Evolutionary conservation across 1,140 invertebrate species (phyloP), one percentile per base, ranked within the genome.

Genomic region (Bombus superbus): DNA sequence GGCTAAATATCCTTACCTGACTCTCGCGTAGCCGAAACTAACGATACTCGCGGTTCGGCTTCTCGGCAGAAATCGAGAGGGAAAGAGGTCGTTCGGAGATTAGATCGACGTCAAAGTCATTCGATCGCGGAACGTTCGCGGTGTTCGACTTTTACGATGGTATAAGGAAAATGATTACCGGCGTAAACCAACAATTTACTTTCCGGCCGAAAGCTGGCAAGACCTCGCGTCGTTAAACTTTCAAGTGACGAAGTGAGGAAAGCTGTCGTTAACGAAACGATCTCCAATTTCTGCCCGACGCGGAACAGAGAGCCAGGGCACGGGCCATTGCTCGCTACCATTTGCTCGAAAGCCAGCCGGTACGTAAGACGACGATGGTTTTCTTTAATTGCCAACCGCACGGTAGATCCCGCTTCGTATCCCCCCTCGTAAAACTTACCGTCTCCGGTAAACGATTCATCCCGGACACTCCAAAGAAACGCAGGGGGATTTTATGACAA

Each of bases 311-410:
- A 25, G 69, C 74, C 83, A 53, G 44, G 57, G 53, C 75, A 89
- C 66, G 86, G 90, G 59, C 89, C 87, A 90, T 91, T 91, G 86
- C 87, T 62, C 81, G 80, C 81, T 71, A 59, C 84, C 75, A 82
- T 89, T 90, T 82, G 38, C 64, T 66, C 38, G 69, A 81, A 81
- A 91, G 77, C 76, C 88, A 90, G 59, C 74, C 85, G 84, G 75
- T 89, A 85, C 78, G 35, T 86, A 64, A 76, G 83, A 88, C 85
- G 83, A 88, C 85, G 75, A 92, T 81, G 87, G 83, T 92, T 92
- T 92, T 90, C 90, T 92, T 92, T 91, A 92, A 92, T 92, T 92
- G 86, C 86, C 88, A 79, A 57, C 83, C 79, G 73, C 87, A 75
- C 83, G 73, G 80, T 68, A 76, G 81, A 90, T 88, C 88, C 74